These are phyloP conservation scores for Drosophila monieri DNA, from an alignment of 2,888 invertebrate genomes.

Conservation along the genomic window DNA sequence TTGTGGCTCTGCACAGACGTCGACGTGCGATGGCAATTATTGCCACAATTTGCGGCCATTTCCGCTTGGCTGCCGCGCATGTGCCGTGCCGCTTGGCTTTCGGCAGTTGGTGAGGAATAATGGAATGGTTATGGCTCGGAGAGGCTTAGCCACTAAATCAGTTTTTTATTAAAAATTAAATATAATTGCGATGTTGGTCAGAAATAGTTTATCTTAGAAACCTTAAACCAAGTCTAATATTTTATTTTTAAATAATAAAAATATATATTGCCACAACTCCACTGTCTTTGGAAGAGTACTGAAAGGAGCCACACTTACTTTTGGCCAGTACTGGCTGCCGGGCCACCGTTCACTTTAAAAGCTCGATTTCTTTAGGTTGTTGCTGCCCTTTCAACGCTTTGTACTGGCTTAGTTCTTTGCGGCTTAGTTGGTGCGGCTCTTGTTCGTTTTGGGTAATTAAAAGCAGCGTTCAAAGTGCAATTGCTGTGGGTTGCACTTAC, in stretches of 20 bases:
- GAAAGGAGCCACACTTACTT: conserved; percentile 20
- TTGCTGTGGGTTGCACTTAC: conserved; percentile 70
- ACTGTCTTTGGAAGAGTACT: background rate
- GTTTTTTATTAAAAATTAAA: background rate
- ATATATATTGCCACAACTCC: background rate
- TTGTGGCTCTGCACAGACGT: conserved; percentile 19
- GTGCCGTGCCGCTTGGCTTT: conserved; percentile 13
- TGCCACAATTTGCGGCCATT: conserved; percentile 69
- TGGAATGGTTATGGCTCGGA: conserved; percentile 17
- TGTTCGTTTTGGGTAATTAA: conserved; percentile 66
- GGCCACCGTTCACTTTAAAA: conserved; percentile 61
- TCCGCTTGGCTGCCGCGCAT: conserved; percentile 58
- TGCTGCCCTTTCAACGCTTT: conserved; percentile 11
- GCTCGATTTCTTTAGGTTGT: conserved; percentile 31
- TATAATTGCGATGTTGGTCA: background rate
- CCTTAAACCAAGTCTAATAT: no score
- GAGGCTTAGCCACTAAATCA: conserved; percentile 8
- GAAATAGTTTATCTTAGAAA: no score
- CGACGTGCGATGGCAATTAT: conserved; percentile 52
- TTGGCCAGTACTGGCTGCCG: conserved; percentile 14
- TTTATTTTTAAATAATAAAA: no score
- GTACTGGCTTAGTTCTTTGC: conserved; percentile 50
- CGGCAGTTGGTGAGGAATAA: conserved; percentile 1
- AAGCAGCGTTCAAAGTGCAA: conserved; percentile 76
- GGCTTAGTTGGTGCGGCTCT: conserved; percentile 19